A percentile compares a stretch with the other conserved stretches of the same genome.
Evolutionary conservation across 1,140 invertebrate genomes (phyloP).

Genomic region (Doryteuthis pealeii): DNA sequence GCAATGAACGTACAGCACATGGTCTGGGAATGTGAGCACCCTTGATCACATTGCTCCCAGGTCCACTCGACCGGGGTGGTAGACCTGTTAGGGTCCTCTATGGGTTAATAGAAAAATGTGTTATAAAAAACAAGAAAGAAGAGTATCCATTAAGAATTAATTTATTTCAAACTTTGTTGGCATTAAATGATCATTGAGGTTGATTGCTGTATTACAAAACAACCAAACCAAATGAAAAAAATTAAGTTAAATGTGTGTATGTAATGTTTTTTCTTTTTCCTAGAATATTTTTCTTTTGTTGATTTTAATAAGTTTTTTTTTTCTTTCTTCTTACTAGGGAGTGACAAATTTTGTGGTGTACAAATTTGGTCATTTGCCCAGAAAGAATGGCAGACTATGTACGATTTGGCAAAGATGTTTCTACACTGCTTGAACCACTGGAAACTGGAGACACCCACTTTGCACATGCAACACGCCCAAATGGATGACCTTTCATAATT

Average conservation of each 20-base stretch:
- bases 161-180: too few species aligned
- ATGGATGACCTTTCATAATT: constrained; percentile 78
- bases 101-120: too few species aligned
- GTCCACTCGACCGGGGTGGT: too few species aligned
- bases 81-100: too few species aligned
- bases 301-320: neutral
- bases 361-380: constrained; percentile 84
- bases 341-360: constrained; percentile 88
- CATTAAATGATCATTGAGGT: too few species aligned
- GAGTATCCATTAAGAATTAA: too few species aligned
- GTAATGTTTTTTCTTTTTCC: neutral
- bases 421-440: constrained; percentile 91
- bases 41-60: too few species aligned
- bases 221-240: too few species aligned
- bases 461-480: constrained; percentile 68
- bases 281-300: neutral
- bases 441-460: constrained; percentile 86
- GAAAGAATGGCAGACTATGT: constrained; percentile 87
- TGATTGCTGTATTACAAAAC: too few species aligned
- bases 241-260: neutral
- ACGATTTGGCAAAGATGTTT: constrained; percentile 90
- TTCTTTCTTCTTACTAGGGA: constrained; percentile 60
- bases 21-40: too few species aligned
- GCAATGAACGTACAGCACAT: too few species aligned
- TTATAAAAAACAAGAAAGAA: too few species aligned